These are phyloP conservation scores for Eurytoma californica DNA, from an alignment of 2,888 invertebrate genomes.

Conservation along the genomic window DNA sequence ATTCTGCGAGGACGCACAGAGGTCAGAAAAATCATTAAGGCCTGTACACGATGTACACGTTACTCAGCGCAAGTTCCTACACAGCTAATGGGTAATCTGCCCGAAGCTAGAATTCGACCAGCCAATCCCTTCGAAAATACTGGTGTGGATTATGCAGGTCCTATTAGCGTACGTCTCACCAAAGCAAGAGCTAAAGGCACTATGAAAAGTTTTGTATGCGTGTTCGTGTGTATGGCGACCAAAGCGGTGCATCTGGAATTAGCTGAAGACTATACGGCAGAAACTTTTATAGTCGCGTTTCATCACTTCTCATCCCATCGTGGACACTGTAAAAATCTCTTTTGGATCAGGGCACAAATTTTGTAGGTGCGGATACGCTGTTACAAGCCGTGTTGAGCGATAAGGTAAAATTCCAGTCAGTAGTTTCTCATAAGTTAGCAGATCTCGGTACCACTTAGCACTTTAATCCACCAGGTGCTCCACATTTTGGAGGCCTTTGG, in stretches of 20 bases:
- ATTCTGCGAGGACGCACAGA: constrained; percentile 60
- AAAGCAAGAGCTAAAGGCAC: background rate
- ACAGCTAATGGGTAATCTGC: constrained; percentile 66
- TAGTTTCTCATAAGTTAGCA: too few species aligned
- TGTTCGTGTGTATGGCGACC: background rate
- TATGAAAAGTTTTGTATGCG: background rate
- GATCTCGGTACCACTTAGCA: too few species aligned
- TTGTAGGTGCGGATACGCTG: background rate
- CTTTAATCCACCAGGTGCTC: too few species aligned
- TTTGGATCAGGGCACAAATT: background rate
- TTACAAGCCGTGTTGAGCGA: background rate
- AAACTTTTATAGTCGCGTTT: background rate
- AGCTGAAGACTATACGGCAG: background rate
- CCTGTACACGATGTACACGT: constrained; percentile 64
- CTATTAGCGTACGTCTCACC: background rate
- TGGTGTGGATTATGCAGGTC: background rate
- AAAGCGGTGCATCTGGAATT: background rate
- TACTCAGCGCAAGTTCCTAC: constrained; percentile 52
- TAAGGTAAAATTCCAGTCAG: background rate
- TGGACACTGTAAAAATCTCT: background rate
- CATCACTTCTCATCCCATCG: background rate
- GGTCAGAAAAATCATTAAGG: constrained; percentile 57
- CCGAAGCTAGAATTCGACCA: constrained; percentile 61
- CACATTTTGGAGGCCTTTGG: too few species aligned
- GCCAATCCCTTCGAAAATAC: background rate